A percentile compares a stretch with the other conserved stretches of the same genome.
These are phyloP conservation scores for Sciurus carolinensis DNA, from an alignment of 2,797 vertebrate species.

Conservation along the genomic window DNA sequence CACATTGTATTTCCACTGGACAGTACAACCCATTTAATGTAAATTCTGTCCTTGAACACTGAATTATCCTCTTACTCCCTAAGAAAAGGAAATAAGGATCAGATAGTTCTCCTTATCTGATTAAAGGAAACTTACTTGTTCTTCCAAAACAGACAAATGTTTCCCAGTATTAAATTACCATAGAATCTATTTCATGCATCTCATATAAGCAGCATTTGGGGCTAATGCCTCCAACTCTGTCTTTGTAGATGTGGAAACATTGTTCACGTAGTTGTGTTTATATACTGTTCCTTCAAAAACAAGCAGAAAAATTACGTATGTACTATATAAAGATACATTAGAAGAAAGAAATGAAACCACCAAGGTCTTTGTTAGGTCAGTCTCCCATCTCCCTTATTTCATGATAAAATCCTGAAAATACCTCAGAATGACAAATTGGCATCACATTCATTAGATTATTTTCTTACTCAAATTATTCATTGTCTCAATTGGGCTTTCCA, in stretches of 20 bases:
- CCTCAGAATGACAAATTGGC: background rate
- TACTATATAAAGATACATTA: background rate
- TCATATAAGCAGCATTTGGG: background rate
- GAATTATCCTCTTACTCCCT: slow-evolving; percentile 56
- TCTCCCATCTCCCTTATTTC: background rate
- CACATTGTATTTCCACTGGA: background rate
- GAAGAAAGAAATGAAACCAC: background rate
- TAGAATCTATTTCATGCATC: slow-evolving; percentile 38
- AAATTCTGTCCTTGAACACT: slow-evolving; percentile 50
- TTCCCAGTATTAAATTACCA: slow-evolving; percentile 48
- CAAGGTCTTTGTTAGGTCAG: background rate
- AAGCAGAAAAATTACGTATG: background rate
- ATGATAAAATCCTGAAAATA: background rate
- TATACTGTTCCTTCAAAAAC: background rate
- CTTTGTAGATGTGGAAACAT: slow-evolving; percentile 21
- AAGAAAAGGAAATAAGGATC: slow-evolving; percentile 63
- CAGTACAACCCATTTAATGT: background rate
- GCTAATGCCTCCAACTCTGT: background rate
- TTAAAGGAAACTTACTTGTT: slow-evolving; percentile 51
- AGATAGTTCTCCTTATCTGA: slow-evolving; percentile 43
- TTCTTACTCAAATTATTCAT: background rate
- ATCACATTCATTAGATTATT: background rate
- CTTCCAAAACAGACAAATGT: slow-evolving; percentile 45
- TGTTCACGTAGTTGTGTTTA: background rate
- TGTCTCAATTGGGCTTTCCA: background rate